Evolutionary conservation across 2,797 vertebrate genomes (phyloP).

Genomic region (Microctenopoma steveboyesi): DNA sequence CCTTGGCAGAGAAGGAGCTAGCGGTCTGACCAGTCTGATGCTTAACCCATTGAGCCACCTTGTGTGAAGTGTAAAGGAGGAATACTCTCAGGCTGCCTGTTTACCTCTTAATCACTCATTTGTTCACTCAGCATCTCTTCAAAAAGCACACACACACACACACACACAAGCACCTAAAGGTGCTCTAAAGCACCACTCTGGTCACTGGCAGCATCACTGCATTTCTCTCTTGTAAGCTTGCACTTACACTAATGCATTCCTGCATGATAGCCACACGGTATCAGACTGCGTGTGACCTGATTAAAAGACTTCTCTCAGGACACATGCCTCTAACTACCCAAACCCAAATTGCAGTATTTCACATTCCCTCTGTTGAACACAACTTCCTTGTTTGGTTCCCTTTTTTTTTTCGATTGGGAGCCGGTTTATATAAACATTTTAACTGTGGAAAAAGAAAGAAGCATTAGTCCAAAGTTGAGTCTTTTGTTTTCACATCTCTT

Average conservation of each 20-base stretch:
- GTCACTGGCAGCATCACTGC: conserved; percentile 54
- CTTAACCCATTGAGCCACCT: no score
- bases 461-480: neutral
- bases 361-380: conserved; percentile 7
- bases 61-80: neutral
- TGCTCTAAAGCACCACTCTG: conserved; percentile 43
- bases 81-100: conserved; percentile 46
- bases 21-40: no score
- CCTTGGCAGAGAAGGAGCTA: no score
- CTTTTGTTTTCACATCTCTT: neutral
- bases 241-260: conserved; percentile 30
- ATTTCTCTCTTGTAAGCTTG: conserved; percentile 55
- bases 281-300: conserved; percentile 34
- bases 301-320: conserved; percentile 49
- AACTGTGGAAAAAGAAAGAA: neutral
- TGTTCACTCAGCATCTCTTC: conserved; percentile 66
- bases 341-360: conserved; percentile 21
- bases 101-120: conserved; percentile 56
- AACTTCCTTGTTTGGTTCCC: conserved; percentile 10
- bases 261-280: conserved; percentile 36
- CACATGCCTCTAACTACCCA: conserved; percentile 23
- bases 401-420: neutral
- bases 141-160: conserved; percentile 27
- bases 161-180: conserved; percentile 22
- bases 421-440: neutral